Conservation (phyloP, 2,888 invertebrate genomes). For the Eupithecia abbreviata region DNA sequence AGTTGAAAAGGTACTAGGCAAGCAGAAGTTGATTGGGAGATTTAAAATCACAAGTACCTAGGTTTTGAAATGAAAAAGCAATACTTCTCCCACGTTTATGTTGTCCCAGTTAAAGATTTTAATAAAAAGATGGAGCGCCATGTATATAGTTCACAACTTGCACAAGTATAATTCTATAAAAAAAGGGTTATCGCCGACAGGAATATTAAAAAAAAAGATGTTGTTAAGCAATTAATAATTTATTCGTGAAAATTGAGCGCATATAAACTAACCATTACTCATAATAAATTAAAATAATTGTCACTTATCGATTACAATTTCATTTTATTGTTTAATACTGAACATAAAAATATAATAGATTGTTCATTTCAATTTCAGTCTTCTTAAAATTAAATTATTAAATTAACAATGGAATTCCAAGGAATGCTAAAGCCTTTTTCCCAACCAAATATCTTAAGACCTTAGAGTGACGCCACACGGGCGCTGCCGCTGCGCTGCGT, state of each 20-base stretch:
- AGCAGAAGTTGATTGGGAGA: no score
- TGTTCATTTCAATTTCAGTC: conserved; percentile 46
- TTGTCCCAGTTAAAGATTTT: no score
- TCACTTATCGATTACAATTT: conserved; percentile 51
- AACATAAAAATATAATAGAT: conserved; percentile 41
- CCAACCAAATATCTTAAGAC: background rate
- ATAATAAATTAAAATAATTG: conserved; percentile 55
- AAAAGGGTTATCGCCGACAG: background rate
- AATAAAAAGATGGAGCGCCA: no score
- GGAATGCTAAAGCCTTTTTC: conserved; percentile 33
- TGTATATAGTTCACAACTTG: no score
- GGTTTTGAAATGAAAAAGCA: no score
- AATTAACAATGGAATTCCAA: background rate
- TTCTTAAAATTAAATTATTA: conserved; percentile 43
- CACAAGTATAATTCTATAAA: background rate
- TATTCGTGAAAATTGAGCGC: conserved; percentile 82
- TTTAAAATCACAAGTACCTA: no score
- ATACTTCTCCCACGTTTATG: no score
- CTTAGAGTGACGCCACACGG: background rate
- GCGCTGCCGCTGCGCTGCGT: no score
- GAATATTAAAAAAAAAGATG: conserved; percentile 1
- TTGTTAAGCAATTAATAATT: conserved; percentile 69
- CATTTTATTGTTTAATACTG: conserved; percentile 46
- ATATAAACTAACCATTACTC: conserved; percentile 70
- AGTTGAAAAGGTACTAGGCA: no score